phyloP scores from a whole-genome alignment of 2,113 vertebrate genomes.

The Lasiurus cinereus region DNA sequence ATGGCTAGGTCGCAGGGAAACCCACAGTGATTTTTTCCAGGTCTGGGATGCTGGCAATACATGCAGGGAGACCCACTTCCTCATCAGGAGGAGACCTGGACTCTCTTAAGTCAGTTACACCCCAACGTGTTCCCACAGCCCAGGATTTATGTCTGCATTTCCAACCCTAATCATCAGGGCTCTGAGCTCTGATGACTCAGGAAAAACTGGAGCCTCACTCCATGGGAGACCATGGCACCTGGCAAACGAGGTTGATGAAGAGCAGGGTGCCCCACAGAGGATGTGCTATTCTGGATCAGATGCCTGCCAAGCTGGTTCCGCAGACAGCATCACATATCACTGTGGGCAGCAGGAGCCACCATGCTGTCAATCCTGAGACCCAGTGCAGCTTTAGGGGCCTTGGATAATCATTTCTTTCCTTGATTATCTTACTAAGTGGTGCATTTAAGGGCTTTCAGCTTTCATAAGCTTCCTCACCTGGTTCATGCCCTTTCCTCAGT shows the following conservation, averaged over 20 bases:
- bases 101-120: background rate
- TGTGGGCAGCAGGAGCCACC: background rate
- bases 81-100: background rate
- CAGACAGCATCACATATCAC: background rate
- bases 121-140: background rate
- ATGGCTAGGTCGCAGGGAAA: background rate
- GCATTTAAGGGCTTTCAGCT: background rate
- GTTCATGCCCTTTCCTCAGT: background rate
- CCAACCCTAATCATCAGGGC: slow-evolving; percentile 23
- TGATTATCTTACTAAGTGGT: background rate
- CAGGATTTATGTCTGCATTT: background rate
- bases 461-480: background rate
- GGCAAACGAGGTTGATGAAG: background rate
- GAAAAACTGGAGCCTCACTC: background rate
- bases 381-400: background rate
- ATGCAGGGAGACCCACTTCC: background rate
- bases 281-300: background rate
- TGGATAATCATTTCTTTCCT: background rate
- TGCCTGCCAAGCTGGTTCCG: background rate
- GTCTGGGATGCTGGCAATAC: background rate
- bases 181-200: background rate
- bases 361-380: background rate
- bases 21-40: background rate
- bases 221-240: background rate
- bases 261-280: background rate